A percentile compares a stretch with the other conserved stretches of the same genome.
Conservation (phyloP, 2,888 invertebrate genomes). For the Prenolepis imparis region DNA sequence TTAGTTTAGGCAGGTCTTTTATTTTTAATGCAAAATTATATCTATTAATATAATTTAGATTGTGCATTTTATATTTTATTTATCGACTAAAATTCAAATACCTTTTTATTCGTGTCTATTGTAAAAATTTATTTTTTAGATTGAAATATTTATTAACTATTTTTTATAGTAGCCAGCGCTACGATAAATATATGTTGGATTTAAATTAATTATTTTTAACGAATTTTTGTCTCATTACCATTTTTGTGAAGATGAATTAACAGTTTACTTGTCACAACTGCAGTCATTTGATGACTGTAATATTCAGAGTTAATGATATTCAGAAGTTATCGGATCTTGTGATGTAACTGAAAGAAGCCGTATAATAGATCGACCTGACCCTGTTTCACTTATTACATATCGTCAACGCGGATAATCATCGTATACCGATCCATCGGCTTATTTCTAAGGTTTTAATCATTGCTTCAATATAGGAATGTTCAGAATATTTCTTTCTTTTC, state of each 20-base stretch:
- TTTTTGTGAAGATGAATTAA: not conserved
- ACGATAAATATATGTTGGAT: not conserved
- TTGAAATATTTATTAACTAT: not conserved
- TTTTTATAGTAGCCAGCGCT: not conserved
- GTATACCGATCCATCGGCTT: conserved; percentile 69
- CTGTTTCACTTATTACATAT: conserved; percentile 79
- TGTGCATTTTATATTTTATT: not conserved
- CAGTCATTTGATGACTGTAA: not conserved
- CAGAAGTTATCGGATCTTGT: conserved; percentile 58
- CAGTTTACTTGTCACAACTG: not conserved
- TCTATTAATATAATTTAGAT: not conserved
- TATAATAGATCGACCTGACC: conserved; percentile 76
- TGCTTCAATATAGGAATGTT: conserved; percentile 29
- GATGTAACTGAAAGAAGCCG: conserved; percentile 80
- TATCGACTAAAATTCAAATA: not conserved
- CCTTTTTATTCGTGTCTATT: not conserved
- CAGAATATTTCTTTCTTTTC: conserved; percentile 10
- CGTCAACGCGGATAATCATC: conserved; percentile 77
- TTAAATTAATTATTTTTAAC: not conserved
- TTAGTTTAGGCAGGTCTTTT: not conserved
- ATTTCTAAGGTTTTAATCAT: conserved; percentile 80
- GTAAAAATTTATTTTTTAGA: not conserved
- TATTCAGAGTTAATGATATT: not conserved
- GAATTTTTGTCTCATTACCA: not conserved
- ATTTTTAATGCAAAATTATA: conserved; percentile 10